Evolutionary conservation across 2,797 vertebrate species (phyloP).

Genomic region (Crax fasciolata): DNA sequence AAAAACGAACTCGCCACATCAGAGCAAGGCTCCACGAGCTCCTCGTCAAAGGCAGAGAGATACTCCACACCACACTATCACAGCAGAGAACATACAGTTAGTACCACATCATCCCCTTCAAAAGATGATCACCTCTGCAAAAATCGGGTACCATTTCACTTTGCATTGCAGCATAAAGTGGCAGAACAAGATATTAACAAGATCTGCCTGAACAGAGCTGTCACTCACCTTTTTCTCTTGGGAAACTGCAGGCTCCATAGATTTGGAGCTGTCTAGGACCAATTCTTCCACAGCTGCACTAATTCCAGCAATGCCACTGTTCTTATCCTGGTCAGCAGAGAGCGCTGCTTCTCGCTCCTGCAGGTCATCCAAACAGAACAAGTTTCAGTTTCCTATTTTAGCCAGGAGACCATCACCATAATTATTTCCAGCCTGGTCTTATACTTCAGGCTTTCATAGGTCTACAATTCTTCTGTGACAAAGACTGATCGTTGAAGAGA

Average conservation of each 20-base stretch:
- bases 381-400: background rate
- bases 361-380: conserved; percentile 22
- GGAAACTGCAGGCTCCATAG: conserved; percentile 64
- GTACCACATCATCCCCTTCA: background rate
- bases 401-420: background rate
- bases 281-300: conserved; percentile 85
- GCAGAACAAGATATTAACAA: background rate
- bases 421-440: background rate
- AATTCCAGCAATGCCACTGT: conserved; percentile 56
- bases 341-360: conserved; percentile 90
- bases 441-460: background rate
- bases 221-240: conserved; percentile 79
- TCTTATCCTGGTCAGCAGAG: conserved; percentile 74
- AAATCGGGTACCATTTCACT: background rate
- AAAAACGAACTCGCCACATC: conserved; percentile 70
- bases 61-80: conserved; percentile 89
- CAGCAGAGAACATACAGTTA: conserved; percentile 31
- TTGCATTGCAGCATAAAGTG: background rate
- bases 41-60: conserved; percentile 92
- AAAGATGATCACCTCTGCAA: background rate
- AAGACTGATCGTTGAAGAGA: background rate
- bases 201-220: background rate
- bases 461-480: background rate
- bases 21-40: conserved; percentile 80
- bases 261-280: conserved; percentile 83